These are phyloP conservation scores for Brienomyrus longianalis DNA, from an alignment of 2,113 vertebrate genomes.

Conservation along the genomic window DNA sequence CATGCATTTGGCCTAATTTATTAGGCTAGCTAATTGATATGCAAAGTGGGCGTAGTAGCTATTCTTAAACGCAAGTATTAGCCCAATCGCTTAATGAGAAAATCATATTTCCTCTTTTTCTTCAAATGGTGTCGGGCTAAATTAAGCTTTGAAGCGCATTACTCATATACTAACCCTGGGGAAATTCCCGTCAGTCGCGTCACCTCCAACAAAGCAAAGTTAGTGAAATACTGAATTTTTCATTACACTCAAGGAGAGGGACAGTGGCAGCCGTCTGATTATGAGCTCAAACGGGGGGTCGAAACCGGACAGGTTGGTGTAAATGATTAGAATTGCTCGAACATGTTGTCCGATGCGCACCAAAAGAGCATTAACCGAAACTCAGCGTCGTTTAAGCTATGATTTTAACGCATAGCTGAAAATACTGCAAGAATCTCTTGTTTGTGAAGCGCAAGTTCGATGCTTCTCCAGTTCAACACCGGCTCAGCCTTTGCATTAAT, in stretches of 20 bases:
- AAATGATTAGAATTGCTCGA: background rate
- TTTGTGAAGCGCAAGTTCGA: background rate
- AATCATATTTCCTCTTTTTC: background rate
- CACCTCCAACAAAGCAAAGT: background rate
- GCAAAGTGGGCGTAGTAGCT: background rate
- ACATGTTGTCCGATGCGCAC: background rate
- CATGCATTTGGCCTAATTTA: background rate
- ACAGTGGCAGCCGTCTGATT: background rate
- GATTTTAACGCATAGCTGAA: background rate
- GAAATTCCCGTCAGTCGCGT: background rate
- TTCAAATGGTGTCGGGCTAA: background rate
- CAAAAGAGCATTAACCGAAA: background rate
- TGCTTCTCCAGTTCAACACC: background rate
- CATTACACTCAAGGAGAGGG: background rate
- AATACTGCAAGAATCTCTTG: background rate
- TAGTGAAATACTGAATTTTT: background rate
- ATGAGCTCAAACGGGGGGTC: background rate
- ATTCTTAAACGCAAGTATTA: background rate
- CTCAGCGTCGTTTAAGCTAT: background rate
- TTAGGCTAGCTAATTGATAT: background rate
- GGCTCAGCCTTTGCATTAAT: background rate
- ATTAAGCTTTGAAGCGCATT: background rate
- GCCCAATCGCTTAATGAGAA: background rate
- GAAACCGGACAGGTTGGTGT: background rate
- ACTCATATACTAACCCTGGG: background rate